A percentile compares a stretch with the other conserved stretches of the same genome.
These are phyloP conservation scores for Pogonocichla stellata DNA, from an alignment of 2,113 vertebrate species.

Conservation along the genomic window DNA sequence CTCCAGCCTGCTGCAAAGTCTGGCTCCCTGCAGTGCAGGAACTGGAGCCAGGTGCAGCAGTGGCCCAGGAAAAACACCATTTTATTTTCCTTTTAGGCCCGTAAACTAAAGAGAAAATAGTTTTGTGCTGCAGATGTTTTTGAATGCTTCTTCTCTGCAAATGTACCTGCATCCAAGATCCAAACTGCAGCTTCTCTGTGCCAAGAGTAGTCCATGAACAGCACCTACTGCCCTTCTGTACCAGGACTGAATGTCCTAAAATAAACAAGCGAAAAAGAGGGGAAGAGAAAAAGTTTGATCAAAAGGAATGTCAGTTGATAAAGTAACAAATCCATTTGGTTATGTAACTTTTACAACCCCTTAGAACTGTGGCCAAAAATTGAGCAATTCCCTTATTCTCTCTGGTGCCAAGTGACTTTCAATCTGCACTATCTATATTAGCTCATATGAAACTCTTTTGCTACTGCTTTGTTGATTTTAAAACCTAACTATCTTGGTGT, in stretches of 20 bases:
- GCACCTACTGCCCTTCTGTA: not conserved
- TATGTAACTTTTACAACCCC: not conserved
- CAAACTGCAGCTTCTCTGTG: not conserved
- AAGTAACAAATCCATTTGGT: not conserved
- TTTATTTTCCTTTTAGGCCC: not conserved
- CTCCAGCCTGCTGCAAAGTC: not conserved
- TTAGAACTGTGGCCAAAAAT: not conserved
- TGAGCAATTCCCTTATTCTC: not conserved
- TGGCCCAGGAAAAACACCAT: not conserved
- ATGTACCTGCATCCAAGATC: not conserved
- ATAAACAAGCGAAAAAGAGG: not conserved
- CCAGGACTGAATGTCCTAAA: not conserved
- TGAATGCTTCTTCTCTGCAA: not conserved
- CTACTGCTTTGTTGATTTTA: not conserved
- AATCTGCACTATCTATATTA: not conserved
- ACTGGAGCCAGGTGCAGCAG: not conserved
- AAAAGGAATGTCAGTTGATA: not conserved
- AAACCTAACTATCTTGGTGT: not conserved
- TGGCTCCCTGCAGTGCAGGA: not conserved
- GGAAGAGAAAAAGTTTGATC: not conserved
- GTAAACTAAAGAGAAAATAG: not conserved
- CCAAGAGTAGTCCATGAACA: not conserved
- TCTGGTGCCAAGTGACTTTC: not conserved
- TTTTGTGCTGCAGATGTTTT: not conserved
- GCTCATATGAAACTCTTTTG: not conserved